Evolutionary conservation across 2,113 vertebrate genomes (phyloP).

Genomic region (Mustela lutreola): DNA sequence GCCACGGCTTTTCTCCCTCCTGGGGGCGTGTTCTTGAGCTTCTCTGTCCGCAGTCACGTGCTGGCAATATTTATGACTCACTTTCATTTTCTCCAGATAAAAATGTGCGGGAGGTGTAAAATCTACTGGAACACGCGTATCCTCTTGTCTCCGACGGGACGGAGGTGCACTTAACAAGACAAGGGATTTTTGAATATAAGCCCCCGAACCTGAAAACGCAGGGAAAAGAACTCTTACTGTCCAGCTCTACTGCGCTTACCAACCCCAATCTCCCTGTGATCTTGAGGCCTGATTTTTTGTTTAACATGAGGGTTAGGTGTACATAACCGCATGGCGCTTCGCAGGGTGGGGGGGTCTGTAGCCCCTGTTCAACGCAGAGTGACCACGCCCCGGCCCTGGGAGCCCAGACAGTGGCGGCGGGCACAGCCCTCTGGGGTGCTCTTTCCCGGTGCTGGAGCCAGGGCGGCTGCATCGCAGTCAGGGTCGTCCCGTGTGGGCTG

Average conservation of each 20-base stretch:
- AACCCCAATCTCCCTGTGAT: rapidly evolving
- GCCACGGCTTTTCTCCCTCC: not conserved
- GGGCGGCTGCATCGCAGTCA: too few relatives aligned
- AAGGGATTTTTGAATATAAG: not conserved
- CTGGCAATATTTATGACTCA: not conserved
- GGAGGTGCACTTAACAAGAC: not conserved
- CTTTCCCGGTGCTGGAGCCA: rapidly evolving
- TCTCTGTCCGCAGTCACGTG: not conserved
- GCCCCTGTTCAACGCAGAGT: not conserved
- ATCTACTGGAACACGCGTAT: rapidly evolving
- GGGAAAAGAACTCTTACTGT: not conserved
- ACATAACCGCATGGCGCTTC: not conserved
- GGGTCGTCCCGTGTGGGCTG: rapidly evolving
- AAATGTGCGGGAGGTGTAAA: rapidly evolving
- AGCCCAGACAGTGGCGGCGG: rapidly evolving
- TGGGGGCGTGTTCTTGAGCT: too few relatives aligned
- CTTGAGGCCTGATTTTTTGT: too few relatives aligned
- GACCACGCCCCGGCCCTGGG: not conserved
- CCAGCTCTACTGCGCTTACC: not conserved
- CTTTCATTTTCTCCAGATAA: rapidly evolving
- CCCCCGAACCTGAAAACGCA: not conserved
- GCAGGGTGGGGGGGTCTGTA: not conserved
- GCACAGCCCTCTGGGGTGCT: rapidly evolving
- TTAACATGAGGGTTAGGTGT: rapidly evolving
- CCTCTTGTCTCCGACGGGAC: not conserved